Percentiles rank a stretch among this genome's conserved stretches.
Evolutionary conservation across 2,113 vertebrate species (phyloP).

Genomic region (Lophura nycthemera): DNA sequence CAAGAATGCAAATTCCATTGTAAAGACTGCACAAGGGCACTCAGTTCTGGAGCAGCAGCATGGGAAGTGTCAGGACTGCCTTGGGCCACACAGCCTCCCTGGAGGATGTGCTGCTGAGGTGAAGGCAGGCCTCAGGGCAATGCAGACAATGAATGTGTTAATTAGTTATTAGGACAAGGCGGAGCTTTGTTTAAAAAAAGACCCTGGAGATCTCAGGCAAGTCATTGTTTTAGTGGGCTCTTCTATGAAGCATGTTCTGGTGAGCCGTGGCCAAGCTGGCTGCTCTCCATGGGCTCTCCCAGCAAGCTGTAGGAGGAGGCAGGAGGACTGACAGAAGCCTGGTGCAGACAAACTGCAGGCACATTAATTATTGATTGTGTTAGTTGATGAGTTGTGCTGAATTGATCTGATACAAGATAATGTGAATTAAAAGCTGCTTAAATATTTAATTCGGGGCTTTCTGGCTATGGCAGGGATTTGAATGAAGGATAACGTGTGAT

Average conservation of each 20-base stretch:
- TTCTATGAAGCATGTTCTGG: neutral
- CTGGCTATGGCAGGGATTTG: conserved; percentile 6
- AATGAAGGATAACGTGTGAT: neutral
- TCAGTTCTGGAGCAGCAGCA: neutral
- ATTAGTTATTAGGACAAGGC: neutral
- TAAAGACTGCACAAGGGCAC: neutral
- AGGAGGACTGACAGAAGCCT: neutral
- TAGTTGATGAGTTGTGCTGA: conserved; percentile 35
- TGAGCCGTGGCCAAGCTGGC: neutral
- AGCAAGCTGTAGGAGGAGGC: neutral
- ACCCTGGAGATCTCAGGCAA: neutral
- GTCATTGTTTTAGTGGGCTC: neutral
- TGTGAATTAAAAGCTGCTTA: conserved; percentile 30
- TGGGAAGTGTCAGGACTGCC: neutral
- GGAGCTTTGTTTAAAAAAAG: neutral
- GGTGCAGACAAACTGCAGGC: conserved; percentile 1
- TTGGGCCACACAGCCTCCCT: neutral
- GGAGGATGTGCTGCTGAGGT: neutral
- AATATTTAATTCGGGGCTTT: conserved; percentile 34
- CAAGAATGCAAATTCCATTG: neutral
- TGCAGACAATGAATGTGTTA: neutral
- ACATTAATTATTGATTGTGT: conserved; percentile 53
- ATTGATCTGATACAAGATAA: conserved; percentile 50
- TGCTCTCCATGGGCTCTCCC: neutral
- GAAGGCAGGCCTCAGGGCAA: neutral